Evolutionary conservation across 2,113 vertebrate species (phyloP).

Genomic region (Chaetops frenatus): DNA sequence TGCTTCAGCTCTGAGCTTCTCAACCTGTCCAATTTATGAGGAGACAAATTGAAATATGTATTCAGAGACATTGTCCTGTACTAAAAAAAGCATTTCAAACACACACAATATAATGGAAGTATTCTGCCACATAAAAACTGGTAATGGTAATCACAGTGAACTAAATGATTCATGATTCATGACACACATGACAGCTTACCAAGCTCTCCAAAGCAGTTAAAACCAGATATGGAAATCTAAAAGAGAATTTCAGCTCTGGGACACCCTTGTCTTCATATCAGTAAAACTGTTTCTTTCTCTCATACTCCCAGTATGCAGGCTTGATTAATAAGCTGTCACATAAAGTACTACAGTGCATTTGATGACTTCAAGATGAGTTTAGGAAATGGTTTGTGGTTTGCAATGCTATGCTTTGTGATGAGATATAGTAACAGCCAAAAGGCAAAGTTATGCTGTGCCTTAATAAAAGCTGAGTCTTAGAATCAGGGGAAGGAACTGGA

Average conservation of each 20-base stretch:
- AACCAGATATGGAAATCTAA: not conserved
- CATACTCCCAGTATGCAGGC: not conserved
- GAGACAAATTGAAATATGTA: not conserved
- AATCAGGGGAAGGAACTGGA: not conserved
- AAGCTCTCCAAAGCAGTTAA: not conserved
- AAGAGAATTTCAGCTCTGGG: not conserved
- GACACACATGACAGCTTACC: not conserved
- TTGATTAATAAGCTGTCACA: not conserved
- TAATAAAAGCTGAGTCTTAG: not conserved
- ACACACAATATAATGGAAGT: not conserved
- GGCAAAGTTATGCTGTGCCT: not conserved
- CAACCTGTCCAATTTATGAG: slow-evolving; percentile 67
- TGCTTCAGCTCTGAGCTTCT: slow-evolving; percentile 80
- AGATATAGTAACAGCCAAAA: not conserved
- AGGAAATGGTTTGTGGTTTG: not conserved
- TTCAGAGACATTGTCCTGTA: not conserved
- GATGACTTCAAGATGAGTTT: not conserved
- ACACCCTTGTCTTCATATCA: not conserved
- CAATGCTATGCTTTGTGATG: not conserved
- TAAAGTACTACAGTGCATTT: not conserved
- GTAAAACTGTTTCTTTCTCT: not conserved
- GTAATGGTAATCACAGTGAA: not conserved
- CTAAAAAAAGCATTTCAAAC: not conserved
- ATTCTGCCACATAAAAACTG: not conserved
- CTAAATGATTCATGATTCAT: not conserved